These are phyloP conservation scores for Mellivora capensis DNA, from an alignment of 2,113 vertebrate species.

Conservation along the genomic window DNA sequence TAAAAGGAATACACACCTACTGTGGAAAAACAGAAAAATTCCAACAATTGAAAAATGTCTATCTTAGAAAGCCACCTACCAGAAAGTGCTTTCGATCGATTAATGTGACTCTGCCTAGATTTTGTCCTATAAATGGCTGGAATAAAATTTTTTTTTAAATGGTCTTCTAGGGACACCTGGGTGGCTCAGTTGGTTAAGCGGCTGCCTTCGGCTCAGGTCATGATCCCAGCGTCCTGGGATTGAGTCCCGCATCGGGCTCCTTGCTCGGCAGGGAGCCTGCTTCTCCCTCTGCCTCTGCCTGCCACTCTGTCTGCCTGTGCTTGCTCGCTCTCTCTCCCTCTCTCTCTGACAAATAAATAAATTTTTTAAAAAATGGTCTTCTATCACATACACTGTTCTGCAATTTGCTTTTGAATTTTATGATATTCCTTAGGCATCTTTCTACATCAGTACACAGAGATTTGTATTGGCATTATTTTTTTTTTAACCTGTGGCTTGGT, in stretches of 20 bases:
- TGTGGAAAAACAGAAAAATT: neutral
- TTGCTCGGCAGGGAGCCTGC: too few relatives aligned
- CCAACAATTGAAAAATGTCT: neutral
- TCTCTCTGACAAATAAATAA: too few relatives aligned
- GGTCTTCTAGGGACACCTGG: neutral
- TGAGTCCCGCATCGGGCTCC: too few relatives aligned
- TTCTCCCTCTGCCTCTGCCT: too few relatives aligned
- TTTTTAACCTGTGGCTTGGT: neutral
- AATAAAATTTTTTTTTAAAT: neutral
- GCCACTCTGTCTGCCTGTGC: too few relatives aligned
- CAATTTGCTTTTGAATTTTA: neutral
- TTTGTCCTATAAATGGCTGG: neutral
- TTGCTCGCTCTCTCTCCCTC: too few relatives aligned
- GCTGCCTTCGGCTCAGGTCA: too few relatives aligned
- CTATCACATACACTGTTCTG: neutral
- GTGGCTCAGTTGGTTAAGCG: too few relatives aligned
- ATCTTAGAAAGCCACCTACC: neutral
- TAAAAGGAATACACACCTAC: neutral
- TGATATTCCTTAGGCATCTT: neutral
- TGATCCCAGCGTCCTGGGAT: too few relatives aligned
- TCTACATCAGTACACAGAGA: neutral
- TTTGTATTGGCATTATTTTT: neutral
- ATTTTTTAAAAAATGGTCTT: neutral
- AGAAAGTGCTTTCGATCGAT: neutral
- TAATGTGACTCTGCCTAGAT: neutral